Evolutionary conservation across 2,888 invertebrate genomes (phyloP), one percentile per base, ranked within the genome.

Genomic region (Chalcosyrphus nemorum): DNA sequence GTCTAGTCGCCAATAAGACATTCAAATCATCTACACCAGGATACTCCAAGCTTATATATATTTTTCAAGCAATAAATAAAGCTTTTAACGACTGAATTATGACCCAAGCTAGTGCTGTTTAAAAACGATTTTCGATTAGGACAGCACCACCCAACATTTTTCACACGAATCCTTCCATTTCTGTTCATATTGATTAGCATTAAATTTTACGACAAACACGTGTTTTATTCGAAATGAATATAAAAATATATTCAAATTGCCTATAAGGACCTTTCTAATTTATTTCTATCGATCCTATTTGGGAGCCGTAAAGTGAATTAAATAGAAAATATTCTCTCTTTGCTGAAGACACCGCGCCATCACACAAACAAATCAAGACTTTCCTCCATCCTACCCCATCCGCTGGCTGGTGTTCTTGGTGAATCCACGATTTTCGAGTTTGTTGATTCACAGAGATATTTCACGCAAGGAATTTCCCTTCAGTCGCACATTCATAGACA

Each of bases 191-290:
- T 9, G 45, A 45, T 45, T 19, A 45, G 38, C 45, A 45, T 19
- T 19, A 45, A 45, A 3, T 45, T 61, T 56, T 43, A 61, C 61
- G 72, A 52, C 61, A 29, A 72, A 72, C 72, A 50, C 50, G 59
- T 61, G 59, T 43, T 72, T 19, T n/a, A 6, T 47, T 41, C 17
- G 1, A 52, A 41, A 41, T 41, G 41, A 52, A 61, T 52, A 50
- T 15, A 13, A 2, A 61, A 27, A 59, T 59, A 43, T 43, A 41
- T 11, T 61, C 29, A 50, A 41, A 72, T 52, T 41, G 27, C 29
- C 27, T 9, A 17, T 50, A 27, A 43, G 17, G 59, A 50, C 71
- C 19, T 47, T 32, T 72, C 61, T 61, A 59, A 61, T 61, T 38
- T 41, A 61, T 61, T 61, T 41, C 61, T 41, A 61, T 61, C 47